Conservation (phyloP, 2,113 vertebrate species). For the Percopsis transmontana region DNA sequence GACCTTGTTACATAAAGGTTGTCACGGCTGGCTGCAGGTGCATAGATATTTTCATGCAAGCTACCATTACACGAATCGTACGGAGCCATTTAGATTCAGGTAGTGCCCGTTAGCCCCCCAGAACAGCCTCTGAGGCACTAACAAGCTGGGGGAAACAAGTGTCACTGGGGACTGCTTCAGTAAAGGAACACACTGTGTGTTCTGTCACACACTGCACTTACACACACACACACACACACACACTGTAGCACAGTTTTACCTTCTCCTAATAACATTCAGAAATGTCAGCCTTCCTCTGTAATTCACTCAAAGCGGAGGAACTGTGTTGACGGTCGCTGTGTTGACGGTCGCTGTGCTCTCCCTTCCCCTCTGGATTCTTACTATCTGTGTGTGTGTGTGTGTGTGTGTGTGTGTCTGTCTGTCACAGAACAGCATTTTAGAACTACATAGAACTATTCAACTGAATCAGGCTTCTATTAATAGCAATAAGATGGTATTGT, state of each 20-base stretch:
- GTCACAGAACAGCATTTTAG: too few relatives aligned
- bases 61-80: slow-evolving; percentile 46
- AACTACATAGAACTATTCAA: too few relatives aligned
- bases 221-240: too few relatives aligned
- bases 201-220: slow-evolving; percentile 31
- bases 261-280: too few relatives aligned
- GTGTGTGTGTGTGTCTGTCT: slow-evolving; percentile 3
- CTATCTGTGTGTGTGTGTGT: too few relatives aligned
- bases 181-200: too few relatives aligned
- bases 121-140: slow-evolving; percentile 10
- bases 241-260: too few relatives aligned
- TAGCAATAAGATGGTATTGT: too few relatives aligned
- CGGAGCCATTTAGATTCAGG: slow-evolving; percentile 25
- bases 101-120: background rate
- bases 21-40: slow-evolving; percentile 40
- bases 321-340: background rate
- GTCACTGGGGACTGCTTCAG: too few relatives aligned
- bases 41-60: slow-evolving; percentile 34
- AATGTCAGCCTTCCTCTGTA: too few relatives aligned
- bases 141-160: slow-evolving; percentile 1
- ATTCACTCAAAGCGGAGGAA: too few relatives aligned
- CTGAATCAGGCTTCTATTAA: too few relatives aligned
- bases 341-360: background rate
- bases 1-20: slow-evolving; percentile 25
- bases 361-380: background rate